Evolutionary conservation across 2,113 vertebrate genomes (phyloP), one percentile per base, ranked within the genome.

Genomic region (Hippolais icterina): DNA sequence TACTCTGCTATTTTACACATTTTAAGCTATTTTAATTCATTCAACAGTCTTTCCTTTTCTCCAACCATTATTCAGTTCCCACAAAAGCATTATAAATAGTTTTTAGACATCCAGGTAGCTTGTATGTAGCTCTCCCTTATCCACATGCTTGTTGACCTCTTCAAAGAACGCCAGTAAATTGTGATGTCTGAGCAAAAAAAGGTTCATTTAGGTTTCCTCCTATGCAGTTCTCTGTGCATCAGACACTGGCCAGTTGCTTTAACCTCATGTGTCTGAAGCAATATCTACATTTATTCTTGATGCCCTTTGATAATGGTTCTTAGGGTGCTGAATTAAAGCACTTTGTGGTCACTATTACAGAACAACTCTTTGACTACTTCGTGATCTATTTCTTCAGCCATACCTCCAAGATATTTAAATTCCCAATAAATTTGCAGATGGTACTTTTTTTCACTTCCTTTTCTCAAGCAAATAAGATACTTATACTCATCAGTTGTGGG

Each of bases 371-470:
- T 53, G 42, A 54, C 29, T 86, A 29, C 19, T 79, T 37, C 10
- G 21, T 52, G 60, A 75, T 92, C 64, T 83, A 12, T 53, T 87
- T 86, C 77, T 95, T 84, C 83, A 94, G 49, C 33, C 89, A 82
- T 89, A 91, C 83, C 56, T 93, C 60, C 87, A 93, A 79, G 83
- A 85, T 82, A 95, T 84, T 95, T 91, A 91, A 92, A 84, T 93
- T 95, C 31, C 74, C 93, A 94, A 94, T 96, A 95, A 87, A 95
- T 96, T 96, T 97, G 77, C 96, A 97, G 94, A 95, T 96, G 95
- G 96, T 53, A 93, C 91, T 89, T 96, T 94, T 96, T 96, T 97
- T 96, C 95, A 96, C 96, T 95, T 97, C 93, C 93, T 96, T 94
- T 97, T 97, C 91, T 96, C 91, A 95, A 88, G 91, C 95, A 91